phyloP scores from a whole-genome alignment of 2,888 invertebrate genomes.

The Troides helena region DNA sequence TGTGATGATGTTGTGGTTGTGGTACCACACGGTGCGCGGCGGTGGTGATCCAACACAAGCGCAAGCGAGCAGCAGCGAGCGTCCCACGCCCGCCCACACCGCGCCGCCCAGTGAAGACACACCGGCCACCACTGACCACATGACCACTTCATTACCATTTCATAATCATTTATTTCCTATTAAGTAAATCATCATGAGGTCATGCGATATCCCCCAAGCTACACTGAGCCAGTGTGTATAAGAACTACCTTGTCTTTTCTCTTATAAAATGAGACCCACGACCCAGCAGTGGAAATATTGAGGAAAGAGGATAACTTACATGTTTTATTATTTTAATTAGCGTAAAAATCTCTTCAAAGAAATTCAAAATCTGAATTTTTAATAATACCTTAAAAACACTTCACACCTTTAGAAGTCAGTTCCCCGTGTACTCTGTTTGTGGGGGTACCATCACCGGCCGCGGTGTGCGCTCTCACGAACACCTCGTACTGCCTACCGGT shows the following conservation, averaged over 20 bases:
- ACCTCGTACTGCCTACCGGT: slow-evolving; percentile 80
- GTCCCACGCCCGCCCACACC: slow-evolving; percentile 59
- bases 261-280: too few species aligned
- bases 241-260: too few species aligned
- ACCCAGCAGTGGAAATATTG: too few species aligned
- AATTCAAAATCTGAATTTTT: too few species aligned
- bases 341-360: too few species aligned
- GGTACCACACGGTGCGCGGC: slow-evolving; percentile 70
- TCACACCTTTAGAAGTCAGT: slow-evolving; percentile 57
- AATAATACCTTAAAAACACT: too few species aligned
- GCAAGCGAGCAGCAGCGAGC: slow-evolving; percentile 59
- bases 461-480: slow-evolving; percentile 82
- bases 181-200: too few species aligned
- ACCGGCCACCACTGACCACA: slow-evolving; percentile 78
- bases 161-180: too few species aligned
- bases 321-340: too few species aligned
- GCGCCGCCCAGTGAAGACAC: slow-evolving; percentile 80
- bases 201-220: too few species aligned
- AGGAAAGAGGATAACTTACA: too few species aligned
- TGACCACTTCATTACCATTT: not conserved
- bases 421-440: slow-evolving; percentile 59
- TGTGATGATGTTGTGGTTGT: slow-evolving; percentile 69
- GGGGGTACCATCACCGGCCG: slow-evolving; percentile 79
- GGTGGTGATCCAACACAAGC: slow-evolving; percentile 63
- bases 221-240: too few species aligned